Base-by-base conservation (phyloP, 2,113 vertebrate genomes). In the Dunckerocampus dactyliophorus region DNA sequence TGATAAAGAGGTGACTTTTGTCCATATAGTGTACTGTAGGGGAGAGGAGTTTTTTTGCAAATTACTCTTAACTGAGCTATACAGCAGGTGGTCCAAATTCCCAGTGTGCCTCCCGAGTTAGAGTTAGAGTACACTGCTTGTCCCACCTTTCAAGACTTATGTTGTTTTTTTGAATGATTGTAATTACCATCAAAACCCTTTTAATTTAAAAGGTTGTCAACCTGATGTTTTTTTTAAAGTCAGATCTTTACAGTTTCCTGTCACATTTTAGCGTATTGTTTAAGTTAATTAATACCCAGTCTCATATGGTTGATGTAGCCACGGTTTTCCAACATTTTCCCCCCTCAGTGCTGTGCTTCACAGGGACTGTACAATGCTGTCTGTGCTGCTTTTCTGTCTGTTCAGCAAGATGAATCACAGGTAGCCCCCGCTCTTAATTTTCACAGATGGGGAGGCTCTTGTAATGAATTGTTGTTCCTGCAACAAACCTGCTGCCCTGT, bases 341-440 rank as follows among this genome's bases (percentile, higher is more conserved):
- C 19, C 14, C 37, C 7, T 42, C 34, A 14, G 13, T 42, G 6
- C 34, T 15, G 19, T 13, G 34, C 37, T 56, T 56, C 37, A 56
- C 54, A 4, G 12, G 37, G 34, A 21, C 19, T 21, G 37, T n/a
- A 15, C 54, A 56, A 19, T 56, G 34, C 31, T 55, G 31, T 55
- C 53, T 11, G 31, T 55, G 31, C 54, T 42, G 34, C 4, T 42
- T 56, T 56, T 56, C 34, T 20, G 37, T 42, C 54, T 42, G 12
- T 42, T 56, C 69, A 71, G 62, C 31, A 24, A 65, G 69, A 82
- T 77, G 74, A 82, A 78, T 81, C 77, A 65, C 72, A 50, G 79
- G 62, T 59, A 61, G 65, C 72, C 73, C 67, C 61, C 14, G 21
- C 75, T 78, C 72, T 84, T 85, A 77, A 82, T 86, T 85, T 84